Base-by-base conservation (phyloP, 2,797 vertebrate genomes). In the Callimico goeldii region DNA sequence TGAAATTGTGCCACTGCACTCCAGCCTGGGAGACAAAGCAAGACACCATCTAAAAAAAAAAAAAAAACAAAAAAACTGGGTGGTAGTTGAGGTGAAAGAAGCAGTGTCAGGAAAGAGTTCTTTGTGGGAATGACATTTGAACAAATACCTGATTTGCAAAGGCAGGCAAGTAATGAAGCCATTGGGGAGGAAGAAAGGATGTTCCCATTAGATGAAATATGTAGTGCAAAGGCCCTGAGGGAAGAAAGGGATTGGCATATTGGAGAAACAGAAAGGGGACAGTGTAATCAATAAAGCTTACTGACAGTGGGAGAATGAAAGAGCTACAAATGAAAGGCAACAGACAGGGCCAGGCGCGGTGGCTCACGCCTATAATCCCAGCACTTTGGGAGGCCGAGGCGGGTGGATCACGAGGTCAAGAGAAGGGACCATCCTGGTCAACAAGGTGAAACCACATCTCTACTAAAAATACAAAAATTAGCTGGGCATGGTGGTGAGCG, bases 51-150 rank as follows among this genome's bases (percentile, higher is more conserved):
- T 58, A 43, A 43, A 43, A 43, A 26, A 58, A 58, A 26, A 57
- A 57, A 57, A 55, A 55, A 55, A 55, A 55, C 7, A 55, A 55
- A 55, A 15, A 90, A 93, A 87, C 28, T 90, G 30, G 43, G 22
- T 46, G 33, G 7, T 41, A 33, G 14, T 10, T 79, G 15, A 85
- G 39, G 46, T 39, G 64, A 67, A 67, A 9, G 41, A 90, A 87
- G 26, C 50, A 82, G 24, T 39, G 36, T 82, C 72, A 96, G 52
- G 82, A 7, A 90, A 93, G 39, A 58, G 55, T 33, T 52, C 75
- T 94, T 81, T 89, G 81, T 58, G 85, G 72, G 39, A 94, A 73
- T 52, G 57, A 67, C 41, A 92, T 90, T 96, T 85, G 58, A 88
- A 90, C 20, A 84, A 43, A 91, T 33, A 91, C 50, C 13, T 73